phyloP scores from a whole-genome alignment of 1,140 invertebrate species.

The Planococcus citri region DNA sequence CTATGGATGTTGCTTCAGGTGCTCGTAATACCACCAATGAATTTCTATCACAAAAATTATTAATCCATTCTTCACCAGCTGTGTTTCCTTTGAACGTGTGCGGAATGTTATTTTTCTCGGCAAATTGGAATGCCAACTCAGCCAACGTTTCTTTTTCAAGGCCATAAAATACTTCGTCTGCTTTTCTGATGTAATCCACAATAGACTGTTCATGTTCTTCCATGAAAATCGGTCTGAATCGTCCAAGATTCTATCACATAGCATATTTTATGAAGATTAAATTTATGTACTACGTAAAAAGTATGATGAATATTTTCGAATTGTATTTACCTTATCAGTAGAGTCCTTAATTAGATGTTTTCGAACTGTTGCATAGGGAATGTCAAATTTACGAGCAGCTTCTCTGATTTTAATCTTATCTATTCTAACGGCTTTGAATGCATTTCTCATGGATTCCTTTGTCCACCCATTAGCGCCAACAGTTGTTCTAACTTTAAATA shows the following conservation, averaged over 20 bases:
- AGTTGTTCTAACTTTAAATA: no score
- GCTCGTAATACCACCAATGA: conserved; percentile 32
- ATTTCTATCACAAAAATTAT: conserved; percentile 28
- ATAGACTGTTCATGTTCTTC: conserved; percentile 14
- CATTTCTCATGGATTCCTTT: neutral
- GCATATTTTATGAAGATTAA: no score
- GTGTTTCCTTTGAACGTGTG: conserved; percentile 21
- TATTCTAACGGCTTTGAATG: neutral
- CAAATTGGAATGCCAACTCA: conserved; percentile 24
- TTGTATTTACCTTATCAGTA: neutral
- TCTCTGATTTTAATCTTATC: neutral
- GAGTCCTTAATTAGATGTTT: neutral
- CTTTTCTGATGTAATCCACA: conserved; percentile 15
- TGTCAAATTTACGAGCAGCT: neutral
- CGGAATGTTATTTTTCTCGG: conserved; percentile 16
- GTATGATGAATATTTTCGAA: neutral
- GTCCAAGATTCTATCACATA: neutral
- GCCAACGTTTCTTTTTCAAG: conserved; percentile 12
- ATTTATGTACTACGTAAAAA: no score
- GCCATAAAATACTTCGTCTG: conserved; percentile 22
- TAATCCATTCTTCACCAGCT: conserved; percentile 24
- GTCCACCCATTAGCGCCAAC: neutral
- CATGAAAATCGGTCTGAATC: conserved; percentile 9
- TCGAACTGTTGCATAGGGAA: neutral
- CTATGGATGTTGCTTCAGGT: conserved; percentile 35